A percentile compares a stretch with the other conserved stretches of the same genome.
Conservation (phyloP, 2,888 invertebrate genomes). For the Coenonympha glycerion region DNA sequence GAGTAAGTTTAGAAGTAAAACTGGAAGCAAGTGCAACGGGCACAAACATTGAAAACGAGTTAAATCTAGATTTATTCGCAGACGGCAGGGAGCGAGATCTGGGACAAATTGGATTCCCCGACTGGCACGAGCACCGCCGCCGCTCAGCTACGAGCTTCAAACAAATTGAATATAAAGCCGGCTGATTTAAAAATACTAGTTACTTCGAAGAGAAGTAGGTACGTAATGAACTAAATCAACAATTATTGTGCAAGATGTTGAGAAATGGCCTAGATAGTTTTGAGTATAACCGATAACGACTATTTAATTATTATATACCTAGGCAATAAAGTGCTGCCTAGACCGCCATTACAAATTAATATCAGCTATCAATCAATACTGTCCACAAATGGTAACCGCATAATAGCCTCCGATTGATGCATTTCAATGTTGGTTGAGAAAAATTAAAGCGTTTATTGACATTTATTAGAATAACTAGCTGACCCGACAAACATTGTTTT, state of each 20-base stretch:
- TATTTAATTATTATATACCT: too few relatives aligned
- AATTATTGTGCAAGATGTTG: not conserved
- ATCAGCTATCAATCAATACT: too few relatives aligned
- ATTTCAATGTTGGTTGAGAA: too few relatives aligned
- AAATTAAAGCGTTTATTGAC: too few relatives aligned
- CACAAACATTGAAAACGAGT: constrained; percentile 7
- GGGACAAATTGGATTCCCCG: constrained; percentile 45
- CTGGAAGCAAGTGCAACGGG: not conserved
- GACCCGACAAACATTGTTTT: too few relatives aligned
- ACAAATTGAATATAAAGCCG: constrained; percentile 20
- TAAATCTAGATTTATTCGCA: constrained; percentile 9
- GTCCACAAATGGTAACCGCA: too few relatives aligned
- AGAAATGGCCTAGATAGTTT: too few relatives aligned
- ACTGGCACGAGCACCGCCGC: constrained; percentile 18
- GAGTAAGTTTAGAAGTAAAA: not conserved
- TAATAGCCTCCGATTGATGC: too few relatives aligned
- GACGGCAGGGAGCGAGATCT: constrained; percentile 32
- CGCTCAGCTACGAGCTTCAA: constrained; percentile 3
- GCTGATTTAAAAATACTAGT: constrained; percentile 31
- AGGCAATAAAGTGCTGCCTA: too few relatives aligned
- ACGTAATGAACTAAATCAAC: constrained; percentile 8
- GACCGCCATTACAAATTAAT: too few relatives aligned
- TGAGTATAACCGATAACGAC: too few relatives aligned
- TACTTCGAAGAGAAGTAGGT: constrained; percentile 16
- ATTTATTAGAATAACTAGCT: too few relatives aligned